Evolutionary conservation across 2,888 invertebrate species (phyloP).

Genomic region (Linnaemya vulpina): DNA sequence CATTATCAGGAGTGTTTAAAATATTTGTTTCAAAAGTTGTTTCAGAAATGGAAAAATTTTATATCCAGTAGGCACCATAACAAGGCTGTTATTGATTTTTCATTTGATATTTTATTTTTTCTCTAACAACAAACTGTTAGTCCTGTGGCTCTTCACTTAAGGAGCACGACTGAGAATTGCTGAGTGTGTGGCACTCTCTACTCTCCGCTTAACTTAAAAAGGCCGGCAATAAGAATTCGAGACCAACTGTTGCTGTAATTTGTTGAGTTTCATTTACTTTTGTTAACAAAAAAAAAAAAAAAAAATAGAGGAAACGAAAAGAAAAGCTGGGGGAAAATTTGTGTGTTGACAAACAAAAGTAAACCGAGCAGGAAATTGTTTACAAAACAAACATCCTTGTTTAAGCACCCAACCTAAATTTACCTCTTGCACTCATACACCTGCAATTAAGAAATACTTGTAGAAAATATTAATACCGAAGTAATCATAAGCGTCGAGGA

Average conservation of each 20-base stretch:
- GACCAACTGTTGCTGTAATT: conserved; percentile 51
- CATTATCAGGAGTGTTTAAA: background rate
- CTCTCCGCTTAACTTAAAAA: conserved; percentile 27
- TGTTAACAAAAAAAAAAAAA: conserved; percentile 32
- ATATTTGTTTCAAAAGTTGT: conserved; percentile 3
- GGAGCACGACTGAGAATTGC: conserved; percentile 2
- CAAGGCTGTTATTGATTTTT: conserved; percentile 71
- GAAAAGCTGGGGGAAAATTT: background rate
- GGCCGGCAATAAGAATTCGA: conserved; percentile 31
- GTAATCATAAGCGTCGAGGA: background rate
- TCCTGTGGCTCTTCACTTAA: conserved; percentile 34
- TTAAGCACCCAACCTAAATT: conserved; percentile 32
- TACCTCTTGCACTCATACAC: background rate
- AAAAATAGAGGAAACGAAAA: background rate
- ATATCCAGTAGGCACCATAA: conserved; percentile 53
- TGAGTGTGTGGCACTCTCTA: conserved; percentile 31
- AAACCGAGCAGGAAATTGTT: conserved; percentile 61
- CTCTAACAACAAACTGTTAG: conserved; percentile 27
- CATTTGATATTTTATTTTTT: conserved; percentile 56
- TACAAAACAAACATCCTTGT: conserved; percentile 54
- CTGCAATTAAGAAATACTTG: background rate
- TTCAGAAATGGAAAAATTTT: conserved; percentile 29
- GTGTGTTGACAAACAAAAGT: conserved; percentile 60
- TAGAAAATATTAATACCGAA: background rate
- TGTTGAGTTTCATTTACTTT: conserved; percentile 15